phyloP scores from a whole-genome alignment of 2,797 vertebrate species.

The Pseudotriccus pelzelni region DNA sequence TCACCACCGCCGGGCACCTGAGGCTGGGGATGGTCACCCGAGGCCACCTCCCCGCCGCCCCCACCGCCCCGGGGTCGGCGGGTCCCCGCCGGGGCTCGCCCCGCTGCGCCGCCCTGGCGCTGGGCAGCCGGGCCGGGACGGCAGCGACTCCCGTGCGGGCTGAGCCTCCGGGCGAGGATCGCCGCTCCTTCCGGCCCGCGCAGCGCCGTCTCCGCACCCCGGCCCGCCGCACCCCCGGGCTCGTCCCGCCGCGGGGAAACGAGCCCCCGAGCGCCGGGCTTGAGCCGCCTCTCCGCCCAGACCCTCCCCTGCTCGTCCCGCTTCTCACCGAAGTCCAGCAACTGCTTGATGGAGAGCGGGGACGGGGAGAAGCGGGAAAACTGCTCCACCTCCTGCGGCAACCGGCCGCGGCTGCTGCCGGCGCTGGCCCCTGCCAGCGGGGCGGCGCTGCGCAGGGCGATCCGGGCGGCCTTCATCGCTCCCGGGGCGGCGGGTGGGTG shows the following conservation, averaged over 20 bases:
- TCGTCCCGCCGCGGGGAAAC: background rate
- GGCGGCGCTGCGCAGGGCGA: slow-evolving; percentile 64
- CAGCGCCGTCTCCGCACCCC: background rate
- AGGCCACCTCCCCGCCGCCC: background rate
- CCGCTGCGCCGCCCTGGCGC: background rate
- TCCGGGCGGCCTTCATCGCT: slow-evolving; percentile 73
- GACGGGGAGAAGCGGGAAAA: slow-evolving; percentile 94
- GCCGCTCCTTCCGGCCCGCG: background rate
- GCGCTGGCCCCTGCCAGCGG: slow-evolving; percentile 28
- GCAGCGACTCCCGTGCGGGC: background rate
- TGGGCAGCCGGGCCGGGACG: background rate
- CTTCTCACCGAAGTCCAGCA: slow-evolving; percentile 94
- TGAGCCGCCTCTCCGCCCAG: fast-evolving
- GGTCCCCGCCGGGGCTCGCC: background rate
- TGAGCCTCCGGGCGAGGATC: background rate
- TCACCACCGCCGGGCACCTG: background rate
- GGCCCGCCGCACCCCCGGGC: background rate
- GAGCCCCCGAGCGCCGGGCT: background rate
- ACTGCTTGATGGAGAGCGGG: slow-evolving; percentile 95
- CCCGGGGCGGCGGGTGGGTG: background rate
- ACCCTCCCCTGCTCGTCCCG: background rate
- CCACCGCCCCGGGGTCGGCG: too few species aligned
- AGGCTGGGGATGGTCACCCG: fast-evolving
- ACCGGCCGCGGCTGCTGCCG: slow-evolving; percentile 47
- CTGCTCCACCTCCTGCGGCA: slow-evolving; percentile 87